Conservation (phyloP, 2,113 vertebrate genomes). For the Empidonax traillii region DNA sequence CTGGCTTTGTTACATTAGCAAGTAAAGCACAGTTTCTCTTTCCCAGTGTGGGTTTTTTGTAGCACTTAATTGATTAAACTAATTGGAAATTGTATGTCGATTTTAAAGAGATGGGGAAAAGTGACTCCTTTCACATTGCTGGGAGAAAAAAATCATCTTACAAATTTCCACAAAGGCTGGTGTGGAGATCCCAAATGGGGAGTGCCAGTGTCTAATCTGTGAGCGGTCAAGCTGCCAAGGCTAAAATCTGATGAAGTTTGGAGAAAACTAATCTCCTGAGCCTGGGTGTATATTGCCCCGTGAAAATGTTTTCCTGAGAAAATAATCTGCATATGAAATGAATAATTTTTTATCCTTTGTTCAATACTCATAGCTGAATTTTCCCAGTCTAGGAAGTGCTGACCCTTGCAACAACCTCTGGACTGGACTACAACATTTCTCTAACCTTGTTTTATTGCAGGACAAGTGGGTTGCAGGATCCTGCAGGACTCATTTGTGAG, state of each 20-base stretch:
- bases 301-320: background rate
- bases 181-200: background rate
- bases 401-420: background rate
- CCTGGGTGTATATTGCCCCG: background rate
- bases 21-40: background rate
- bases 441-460: rapidly evolving
- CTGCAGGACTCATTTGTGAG: background rate
- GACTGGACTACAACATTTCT: background rate
- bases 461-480: background rate
- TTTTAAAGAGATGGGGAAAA: background rate
- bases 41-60: background rate
- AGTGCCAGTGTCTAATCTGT: background rate
- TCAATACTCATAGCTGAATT: background rate
- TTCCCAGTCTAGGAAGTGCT: background rate
- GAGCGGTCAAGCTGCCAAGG: background rate
- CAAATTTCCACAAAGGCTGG: background rate
- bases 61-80: background rate
- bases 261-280: background rate
- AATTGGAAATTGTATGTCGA: background rate
- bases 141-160: background rate
- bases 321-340: background rate
- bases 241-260: background rate
- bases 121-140: background rate
- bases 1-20: background rate
- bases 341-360: background rate